Evolutionary conservation across 30 jellyfish, hydroid and myxozoan species (phyloP), one percentile per base, ranked within the genome.

Genomic region (Nemopilema nomurai): DNA sequence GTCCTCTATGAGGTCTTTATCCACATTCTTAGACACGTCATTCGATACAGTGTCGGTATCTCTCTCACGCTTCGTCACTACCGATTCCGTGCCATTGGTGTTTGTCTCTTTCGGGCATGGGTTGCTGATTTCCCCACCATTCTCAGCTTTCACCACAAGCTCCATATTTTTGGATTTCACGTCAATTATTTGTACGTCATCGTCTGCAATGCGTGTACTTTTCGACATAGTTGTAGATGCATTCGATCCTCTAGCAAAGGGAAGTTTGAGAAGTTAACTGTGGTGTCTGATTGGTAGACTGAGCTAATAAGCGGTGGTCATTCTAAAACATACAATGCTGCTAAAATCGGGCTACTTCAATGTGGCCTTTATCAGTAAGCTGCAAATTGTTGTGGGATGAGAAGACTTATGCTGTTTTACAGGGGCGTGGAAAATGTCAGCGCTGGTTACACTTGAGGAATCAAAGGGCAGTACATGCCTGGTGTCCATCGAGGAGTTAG

Each of bases 1-100:
- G 31, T 88, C 96, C 20, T 67, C 89, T 65, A 62, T 51, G 4
- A 88, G 32, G 33, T 72, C 92, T 67, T 88, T 50, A 27, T 80
- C 91, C 0, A 69, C 64, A 18, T 20, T 51, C 67, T 64, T 62
- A 16, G 29, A 63, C 19, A 76, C 31, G 17, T 86, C 85, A 4
- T 27, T 17, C 1, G 88, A 62, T 8, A 68, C 29, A 32, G 31
- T 79, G 18, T 21, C 31, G 20, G 16, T 24, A 30, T 17, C 79
- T 62, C 28, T 29, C 19, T 78, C 51, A 20, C n/a, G 16, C 16
- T 28, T 30, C 27, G 18, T 70, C 16, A 76, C 33, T 16, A 49
- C 49, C 30, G 51, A 25, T 20, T 41, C 57, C 6, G 13, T 26
- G 33, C 67, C 63, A 4, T 18, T 77, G 66, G 17, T 57, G 0